These are phyloP conservation scores for Mythimna ferrago DNA, from an alignment of 2,888 invertebrate species.

Conservation along the genomic window DNA sequence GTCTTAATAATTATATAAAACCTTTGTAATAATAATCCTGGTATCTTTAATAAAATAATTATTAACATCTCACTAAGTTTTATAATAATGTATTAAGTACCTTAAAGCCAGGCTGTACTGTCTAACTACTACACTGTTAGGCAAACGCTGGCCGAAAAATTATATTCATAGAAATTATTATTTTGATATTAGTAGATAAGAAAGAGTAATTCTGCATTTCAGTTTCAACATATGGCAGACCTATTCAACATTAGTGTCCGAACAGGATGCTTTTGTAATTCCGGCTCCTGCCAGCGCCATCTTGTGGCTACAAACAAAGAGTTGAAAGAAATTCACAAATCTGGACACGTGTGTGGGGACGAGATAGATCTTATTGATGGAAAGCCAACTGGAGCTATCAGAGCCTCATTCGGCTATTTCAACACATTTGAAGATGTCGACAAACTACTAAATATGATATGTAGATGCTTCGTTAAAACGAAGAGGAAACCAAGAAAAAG, in stretches of 20 bases:
- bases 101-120: too few species aligned
- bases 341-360: constrained; percentile 98
- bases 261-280: constrained; percentile 99
- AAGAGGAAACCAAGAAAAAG: constrained; percentile 78
- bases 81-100: too few species aligned
- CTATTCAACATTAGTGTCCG: constrained; percentile 96
- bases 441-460: constrained; percentile 93
- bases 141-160: not conserved
- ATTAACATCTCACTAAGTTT: too few species aligned
- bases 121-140: too few species aligned
- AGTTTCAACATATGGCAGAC: constrained; percentile 97
- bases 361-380: constrained; percentile 96
- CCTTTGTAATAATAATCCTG: too few species aligned
- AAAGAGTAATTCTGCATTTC: constrained; percentile 58
- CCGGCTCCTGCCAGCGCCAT: constrained; percentile 97
- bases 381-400: constrained; percentile 97
- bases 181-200: not conserved
- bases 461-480: constrained; percentile 92
- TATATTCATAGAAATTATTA: not conserved
- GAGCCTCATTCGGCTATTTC: constrained; percentile 98
- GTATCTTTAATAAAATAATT: too few species aligned
- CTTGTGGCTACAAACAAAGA: constrained; percentile 93
- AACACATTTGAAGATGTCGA: constrained; percentile 94
- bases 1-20: too few species aligned
- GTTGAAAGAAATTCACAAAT: constrained; percentile 94